Conservation (phyloP, 2,797 vertebrate genomes). For the Chaunax sp. region DNA sequence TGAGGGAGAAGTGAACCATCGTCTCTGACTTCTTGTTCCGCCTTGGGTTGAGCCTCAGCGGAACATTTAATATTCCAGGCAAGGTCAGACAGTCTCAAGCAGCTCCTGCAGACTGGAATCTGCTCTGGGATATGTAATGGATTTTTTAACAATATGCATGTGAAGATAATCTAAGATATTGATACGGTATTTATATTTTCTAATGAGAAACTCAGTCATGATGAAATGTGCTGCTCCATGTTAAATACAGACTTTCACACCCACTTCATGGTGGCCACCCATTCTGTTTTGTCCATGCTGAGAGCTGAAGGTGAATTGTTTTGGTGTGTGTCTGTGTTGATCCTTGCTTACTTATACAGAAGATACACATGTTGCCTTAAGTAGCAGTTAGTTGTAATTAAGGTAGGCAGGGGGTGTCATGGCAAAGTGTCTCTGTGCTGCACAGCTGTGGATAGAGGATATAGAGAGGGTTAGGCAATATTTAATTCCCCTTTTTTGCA, state of each 20-base stretch:
- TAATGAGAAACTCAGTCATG: constrained; percentile 48
- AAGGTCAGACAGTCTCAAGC: constrained; percentile 54
- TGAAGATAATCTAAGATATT: constrained; percentile 25
- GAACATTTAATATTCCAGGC: constrained; percentile 58
- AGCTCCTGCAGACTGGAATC: constrained; percentile 19
- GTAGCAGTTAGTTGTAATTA: constrained; percentile 38
- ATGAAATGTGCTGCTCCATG: constrained; percentile 39
- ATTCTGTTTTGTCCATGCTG: constrained; percentile 30
- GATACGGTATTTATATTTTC: constrained; percentile 27
- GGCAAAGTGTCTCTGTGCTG: constrained; percentile 14
- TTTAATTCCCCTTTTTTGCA: constrained; percentile 20
- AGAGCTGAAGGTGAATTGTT: constrained; percentile 55
- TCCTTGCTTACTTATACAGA: constrained; percentile 32
- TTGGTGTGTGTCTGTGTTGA: constrained; percentile 8
- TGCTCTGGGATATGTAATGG: constrained; percentile 17
- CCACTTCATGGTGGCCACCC: constrained; percentile 8
- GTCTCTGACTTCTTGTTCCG: constrained; percentile 55
- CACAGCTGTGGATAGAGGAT: constrained; percentile 18
- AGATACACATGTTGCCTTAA: constrained; percentile 14
- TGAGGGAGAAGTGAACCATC: constrained; percentile 51
- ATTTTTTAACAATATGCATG: constrained; percentile 19
- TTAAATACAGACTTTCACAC: constrained; percentile 18
- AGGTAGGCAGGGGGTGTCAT: constrained; percentile 34
- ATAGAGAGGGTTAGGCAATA: constrained; percentile 12
- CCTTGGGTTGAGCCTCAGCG: constrained; percentile 43